phyloP scores from a whole-genome alignment of 2,797 vertebrate genomes.

The Schizopygopsis malacanthus region DNA sequence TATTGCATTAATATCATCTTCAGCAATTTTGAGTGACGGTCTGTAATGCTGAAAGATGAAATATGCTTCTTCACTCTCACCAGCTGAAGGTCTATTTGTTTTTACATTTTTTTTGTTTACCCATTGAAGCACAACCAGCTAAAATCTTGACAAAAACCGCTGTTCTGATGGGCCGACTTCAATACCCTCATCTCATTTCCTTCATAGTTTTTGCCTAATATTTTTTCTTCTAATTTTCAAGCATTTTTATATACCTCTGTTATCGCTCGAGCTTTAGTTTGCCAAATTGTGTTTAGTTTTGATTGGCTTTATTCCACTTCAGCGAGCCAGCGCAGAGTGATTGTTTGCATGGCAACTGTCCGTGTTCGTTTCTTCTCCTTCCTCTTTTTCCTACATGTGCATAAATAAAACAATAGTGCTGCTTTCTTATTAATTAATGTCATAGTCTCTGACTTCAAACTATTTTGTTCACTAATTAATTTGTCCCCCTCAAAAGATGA shows the following conservation, averaged over 20 bases:
- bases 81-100: conserved; percentile 44
- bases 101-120: background rate
- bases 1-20: conserved; percentile 48
- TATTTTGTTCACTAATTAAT: conserved; percentile 50
- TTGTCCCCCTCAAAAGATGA: conserved; percentile 34
- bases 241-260: conserved; percentile 14
- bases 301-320: conserved; percentile 45
- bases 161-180: conserved; percentile 42
- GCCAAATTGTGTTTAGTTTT: conserved; percentile 28
- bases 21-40: conserved; percentile 32
- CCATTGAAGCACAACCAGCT: conserved; percentile 21
- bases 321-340: conserved; percentile 18
- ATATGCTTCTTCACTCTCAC: conserved; percentile 38
- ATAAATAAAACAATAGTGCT: conserved; percentile 14
- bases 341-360: conserved; percentile 54
- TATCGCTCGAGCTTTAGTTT: conserved; percentile 36
- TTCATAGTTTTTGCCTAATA: conserved; percentile 46
- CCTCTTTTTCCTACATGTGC: background rate
- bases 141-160: conserved; percentile 37
- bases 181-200: conserved; percentile 57
- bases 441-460: conserved; percentile 18
- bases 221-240: conserved; percentile 40
- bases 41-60: conserved; percentile 37
- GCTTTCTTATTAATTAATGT: conserved; percentile 41
- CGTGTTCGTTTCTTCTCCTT: background rate